Evolutionary conservation across 2,888 invertebrate species (phyloP).

Genomic region (Philaethria dido): DNA sequence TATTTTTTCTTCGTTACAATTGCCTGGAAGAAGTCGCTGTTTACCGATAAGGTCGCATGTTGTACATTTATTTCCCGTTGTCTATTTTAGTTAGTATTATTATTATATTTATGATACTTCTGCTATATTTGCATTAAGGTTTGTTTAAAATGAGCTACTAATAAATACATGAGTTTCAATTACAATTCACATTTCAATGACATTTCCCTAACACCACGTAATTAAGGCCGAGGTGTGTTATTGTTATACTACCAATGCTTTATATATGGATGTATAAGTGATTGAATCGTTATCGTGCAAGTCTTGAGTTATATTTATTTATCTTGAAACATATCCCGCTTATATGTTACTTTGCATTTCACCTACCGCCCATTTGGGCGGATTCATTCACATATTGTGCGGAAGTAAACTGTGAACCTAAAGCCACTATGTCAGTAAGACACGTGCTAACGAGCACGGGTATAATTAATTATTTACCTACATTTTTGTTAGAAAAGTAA

Average conservation of each 20-base stretch:
- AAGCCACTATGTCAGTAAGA: too few species aligned
- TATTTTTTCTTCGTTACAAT: too few species aligned
- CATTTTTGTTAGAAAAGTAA: too few species aligned
- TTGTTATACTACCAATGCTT: conserved; percentile 3
- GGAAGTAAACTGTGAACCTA: too few species aligned
- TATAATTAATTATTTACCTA: too few species aligned
- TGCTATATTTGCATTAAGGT: background rate
- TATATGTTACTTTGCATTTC: background rate
- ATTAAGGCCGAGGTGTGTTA: conserved; percentile 22
- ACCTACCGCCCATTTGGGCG: background rate
- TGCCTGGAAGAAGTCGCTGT: too few species aligned
- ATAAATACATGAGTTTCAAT: conserved; percentile 11
- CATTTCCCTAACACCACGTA: conserved; percentile 22
- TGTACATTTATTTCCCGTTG: too few species aligned
- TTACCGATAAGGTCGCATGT: too few species aligned
- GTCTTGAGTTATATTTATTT: background rate
- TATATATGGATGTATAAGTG: background rate
- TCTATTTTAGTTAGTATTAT: background rate
- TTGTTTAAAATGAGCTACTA: background rate
- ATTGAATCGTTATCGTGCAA: background rate
- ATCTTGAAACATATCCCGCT: background rate
- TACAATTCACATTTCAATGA: conserved; percentile 14
- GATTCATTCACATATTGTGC: background rate
- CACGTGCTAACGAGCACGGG: too few species aligned
- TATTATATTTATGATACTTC: background rate